Evolutionary conservation across 2,113 vertebrate species (phyloP), one percentile per base, ranked within the genome.

Genomic region (Siphamia tubifer): DNA sequence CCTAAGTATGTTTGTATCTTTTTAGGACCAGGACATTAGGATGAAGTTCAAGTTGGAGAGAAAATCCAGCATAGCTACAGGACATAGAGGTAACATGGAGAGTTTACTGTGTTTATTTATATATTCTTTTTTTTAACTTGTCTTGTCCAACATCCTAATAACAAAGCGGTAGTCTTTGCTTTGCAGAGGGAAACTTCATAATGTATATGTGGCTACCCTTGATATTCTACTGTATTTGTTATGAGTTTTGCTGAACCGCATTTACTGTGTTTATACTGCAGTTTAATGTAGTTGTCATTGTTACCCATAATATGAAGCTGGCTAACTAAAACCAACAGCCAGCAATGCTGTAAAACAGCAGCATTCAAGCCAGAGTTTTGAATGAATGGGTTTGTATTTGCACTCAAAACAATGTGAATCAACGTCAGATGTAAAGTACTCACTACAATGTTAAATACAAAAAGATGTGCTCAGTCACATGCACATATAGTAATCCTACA

Each of bases 51-150:
- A 23, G 57, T 75, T 71, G 75, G 13, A 44, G 45, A 68, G 69
- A 39, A 82, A 53, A 39, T 54, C 48, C 65, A 49, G 30, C 23
- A 40, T 40, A 32, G 8, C 43, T 13, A 23, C 73, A 43, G 49
- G 53, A 60, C 45, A 28, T 16, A 57, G 67, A 79, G 76, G 76
- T 86, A 86, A 62, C 1, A n/a, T 35, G 12, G 15, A 19, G 43
- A 8, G 12, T 45, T 45, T 27, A 34, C 23, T 17, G 6, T 5
- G 4, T 8, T 39, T 8, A 16, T 10, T n/a, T n/a, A n/a, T n/a
- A n/a, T n/a, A n/a, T n/a, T n/a, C n/a, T n/a, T n/a, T n/a, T n/a
- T n/a, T n/a, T n/a, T n/a, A n/a, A n/a, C n/a, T n/a, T n/a, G n/a
- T n/a, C n/a, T n/a, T n/a, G n/a, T n/a, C n/a, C n/a, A n/a, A n/a